phyloP scores from a whole-genome alignment of 2,797 vertebrate species.

The Rhinatrema bivittatum region DNA sequence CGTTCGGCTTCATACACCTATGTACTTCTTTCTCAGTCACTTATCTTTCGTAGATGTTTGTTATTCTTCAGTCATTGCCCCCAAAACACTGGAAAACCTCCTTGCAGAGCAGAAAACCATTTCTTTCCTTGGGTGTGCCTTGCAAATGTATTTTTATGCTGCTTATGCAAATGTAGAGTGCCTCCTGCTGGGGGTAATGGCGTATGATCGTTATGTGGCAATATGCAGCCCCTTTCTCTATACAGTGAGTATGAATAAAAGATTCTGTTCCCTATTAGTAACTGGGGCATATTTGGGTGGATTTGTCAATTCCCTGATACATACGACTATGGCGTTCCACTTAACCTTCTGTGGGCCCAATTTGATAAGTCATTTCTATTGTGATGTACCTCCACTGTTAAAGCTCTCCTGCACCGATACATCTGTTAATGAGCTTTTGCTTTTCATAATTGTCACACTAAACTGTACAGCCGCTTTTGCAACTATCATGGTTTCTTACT shows the following conservation, averaged over 20 bases:
- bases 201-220: constrained; percentile 15
- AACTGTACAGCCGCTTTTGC: no score
- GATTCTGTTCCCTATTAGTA: background rate
- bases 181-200: constrained; percentile 8
- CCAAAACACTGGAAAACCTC: constrained; percentile 8
- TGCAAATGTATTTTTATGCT: constrained; percentile 10
- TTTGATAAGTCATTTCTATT: constrained; percentile 49
- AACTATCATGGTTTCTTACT: background rate
- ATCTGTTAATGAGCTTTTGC: constrained; percentile 20
- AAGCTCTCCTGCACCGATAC: constrained; percentile 37
- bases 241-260: constrained; percentile 6
- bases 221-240: constrained; percentile 13
- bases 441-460: no score
- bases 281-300: constrained; percentile 1
- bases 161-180: constrained; percentile 6
- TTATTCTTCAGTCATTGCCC: constrained; percentile 4
- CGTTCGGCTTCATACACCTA: constrained; percentile 2
- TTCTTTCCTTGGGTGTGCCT: constrained; percentile 4
- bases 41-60: constrained; percentile 8
- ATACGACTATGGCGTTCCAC: background rate
- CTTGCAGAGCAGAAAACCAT: constrained; percentile 1
- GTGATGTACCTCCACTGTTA: constrained; percentile 42
- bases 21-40: constrained; percentile 12
- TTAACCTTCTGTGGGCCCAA: constrained; percentile 17
- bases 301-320: background rate